These are phyloP conservation scores for Patagioenas fasciata DNA, from an alignment of 2,113 vertebrate species.

Conservation along the genomic window DNA sequence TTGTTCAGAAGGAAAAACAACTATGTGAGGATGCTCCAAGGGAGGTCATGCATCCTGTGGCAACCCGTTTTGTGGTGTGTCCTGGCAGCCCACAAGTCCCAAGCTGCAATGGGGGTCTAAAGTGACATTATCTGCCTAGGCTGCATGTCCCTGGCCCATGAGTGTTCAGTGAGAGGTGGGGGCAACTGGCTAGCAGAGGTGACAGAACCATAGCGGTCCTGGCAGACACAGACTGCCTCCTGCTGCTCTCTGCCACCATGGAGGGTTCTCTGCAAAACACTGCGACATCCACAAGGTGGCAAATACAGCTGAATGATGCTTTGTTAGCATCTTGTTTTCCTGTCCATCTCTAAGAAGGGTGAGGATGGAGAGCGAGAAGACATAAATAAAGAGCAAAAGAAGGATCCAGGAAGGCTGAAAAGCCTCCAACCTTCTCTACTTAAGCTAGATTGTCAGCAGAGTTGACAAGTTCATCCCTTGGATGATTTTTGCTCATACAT, in stretches of 20 bases:
- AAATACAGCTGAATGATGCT: background rate
- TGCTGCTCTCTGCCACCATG: background rate
- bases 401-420: background rate
- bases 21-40: background rate
- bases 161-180: background rate
- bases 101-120: background rate
- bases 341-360: background rate
- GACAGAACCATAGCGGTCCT: fast-evolving
- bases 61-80: background rate
- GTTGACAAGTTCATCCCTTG: background rate
- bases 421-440: background rate
- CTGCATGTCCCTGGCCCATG: background rate
- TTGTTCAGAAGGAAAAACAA: background rate
- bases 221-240: background rate
- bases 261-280: background rate
- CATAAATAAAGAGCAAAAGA: background rate
- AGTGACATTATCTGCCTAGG: background rate
- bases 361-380: background rate
- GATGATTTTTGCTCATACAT: background rate
- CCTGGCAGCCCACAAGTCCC: background rate
- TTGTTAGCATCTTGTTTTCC: background rate
- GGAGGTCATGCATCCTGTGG: background rate
- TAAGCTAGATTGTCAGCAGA: background rate
- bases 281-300: background rate
- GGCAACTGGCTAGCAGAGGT: fast-evolving